These are phyloP conservation scores for Heterochromis multidens DNA, from an alignment of 2,113 vertebrate species.

Conservation along the genomic window DNA sequence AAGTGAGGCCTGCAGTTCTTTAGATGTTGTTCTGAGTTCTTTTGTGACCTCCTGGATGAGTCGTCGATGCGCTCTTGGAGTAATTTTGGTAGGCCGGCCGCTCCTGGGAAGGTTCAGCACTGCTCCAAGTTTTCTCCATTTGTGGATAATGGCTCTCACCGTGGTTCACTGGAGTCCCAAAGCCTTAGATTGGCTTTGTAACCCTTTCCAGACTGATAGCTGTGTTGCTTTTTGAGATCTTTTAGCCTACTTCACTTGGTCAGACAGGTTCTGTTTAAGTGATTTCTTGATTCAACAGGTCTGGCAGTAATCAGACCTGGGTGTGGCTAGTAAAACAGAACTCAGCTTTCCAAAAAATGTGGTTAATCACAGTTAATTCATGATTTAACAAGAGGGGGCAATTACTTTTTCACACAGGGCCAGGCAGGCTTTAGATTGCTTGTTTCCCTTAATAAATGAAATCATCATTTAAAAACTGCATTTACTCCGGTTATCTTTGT, in stretches of 20 bases:
- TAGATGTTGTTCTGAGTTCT: neutral
- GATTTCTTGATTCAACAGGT: accelerated
- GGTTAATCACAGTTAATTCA: neutral
- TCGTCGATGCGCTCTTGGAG: neutral
- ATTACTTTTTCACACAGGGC: neutral
- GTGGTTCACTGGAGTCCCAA: no score
- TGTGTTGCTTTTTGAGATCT: neutral
- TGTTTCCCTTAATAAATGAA: neutral
- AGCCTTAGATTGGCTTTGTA: neutral
- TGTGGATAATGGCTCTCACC: no score
- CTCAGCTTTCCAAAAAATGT: neutral
- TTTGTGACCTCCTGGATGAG: neutral
- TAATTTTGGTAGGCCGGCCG: neutral
- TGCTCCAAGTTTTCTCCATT: no score
- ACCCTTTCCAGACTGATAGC: neutral
- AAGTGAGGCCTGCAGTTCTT: neutral
- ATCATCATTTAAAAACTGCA: neutral
- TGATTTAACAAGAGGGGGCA: neutral
- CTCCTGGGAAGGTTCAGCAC: neutral
- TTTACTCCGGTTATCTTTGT: neutral
- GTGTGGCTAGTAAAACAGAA: neutral
- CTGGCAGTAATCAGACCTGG: no score
- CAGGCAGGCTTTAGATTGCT: neutral
- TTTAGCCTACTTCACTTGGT: no score
- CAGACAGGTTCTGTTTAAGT: neutral